These are phyloP conservation scores for Cochlearius cochlearius DNA, from an alignment of 2,113 vertebrate genomes.

Conservation along the genomic window DNA sequence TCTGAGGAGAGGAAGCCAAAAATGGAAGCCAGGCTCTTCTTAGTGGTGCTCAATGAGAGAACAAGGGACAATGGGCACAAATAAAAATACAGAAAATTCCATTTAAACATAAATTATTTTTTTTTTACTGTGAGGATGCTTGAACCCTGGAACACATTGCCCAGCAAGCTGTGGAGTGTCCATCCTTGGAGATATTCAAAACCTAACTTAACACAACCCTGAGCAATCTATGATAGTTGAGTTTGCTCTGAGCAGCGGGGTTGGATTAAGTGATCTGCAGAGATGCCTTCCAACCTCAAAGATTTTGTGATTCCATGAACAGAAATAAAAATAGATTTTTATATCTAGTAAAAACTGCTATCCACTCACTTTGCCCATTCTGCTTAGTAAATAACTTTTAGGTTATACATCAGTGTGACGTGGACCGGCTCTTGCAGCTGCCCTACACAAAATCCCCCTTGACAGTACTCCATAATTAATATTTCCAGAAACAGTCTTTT, in stretches of 20 bases:
- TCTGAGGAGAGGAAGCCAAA: not conserved
- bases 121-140: not conserved
- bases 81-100: not conserved
- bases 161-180: not conserved
- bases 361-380: not conserved
- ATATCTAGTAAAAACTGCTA: not conserved
- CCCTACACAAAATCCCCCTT: not conserved
- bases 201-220: not conserved
- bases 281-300: not conserved
- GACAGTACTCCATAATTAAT: not conserved
- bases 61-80: not conserved
- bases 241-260: not conserved
- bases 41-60: not conserved
- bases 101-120: not conserved
- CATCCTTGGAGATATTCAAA: not conserved
- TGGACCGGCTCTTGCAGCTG: not conserved
- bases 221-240: not conserved
- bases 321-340: not conserved
- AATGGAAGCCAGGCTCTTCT: not conserved
- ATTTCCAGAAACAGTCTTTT: not conserved
- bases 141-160: rapidly evolving
- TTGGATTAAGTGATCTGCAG: not conserved
- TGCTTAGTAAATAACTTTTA: not conserved
- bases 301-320: not conserved
- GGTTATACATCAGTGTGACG: not conserved